These are phyloP conservation scores for Lasioglossum lativentre DNA, from an alignment of 2,888 invertebrate species.

Conservation along the genomic window DNA sequence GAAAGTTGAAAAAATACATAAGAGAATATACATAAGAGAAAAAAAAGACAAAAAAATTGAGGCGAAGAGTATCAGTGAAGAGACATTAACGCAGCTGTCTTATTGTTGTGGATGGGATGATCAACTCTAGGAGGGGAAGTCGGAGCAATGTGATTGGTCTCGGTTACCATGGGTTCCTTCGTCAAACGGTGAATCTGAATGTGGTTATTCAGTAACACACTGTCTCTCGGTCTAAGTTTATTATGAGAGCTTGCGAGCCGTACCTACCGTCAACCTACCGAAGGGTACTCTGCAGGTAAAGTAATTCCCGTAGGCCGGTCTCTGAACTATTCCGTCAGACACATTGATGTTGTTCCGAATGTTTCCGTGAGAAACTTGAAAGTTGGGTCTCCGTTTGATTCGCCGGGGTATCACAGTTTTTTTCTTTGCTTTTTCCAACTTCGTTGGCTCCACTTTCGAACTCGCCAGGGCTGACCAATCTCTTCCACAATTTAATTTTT, in stretches of 20 bases:
- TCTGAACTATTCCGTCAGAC: slow-evolving; percentile 71
- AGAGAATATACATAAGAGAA: slow-evolving; percentile 42
- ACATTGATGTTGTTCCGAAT: slow-evolving; percentile 24
- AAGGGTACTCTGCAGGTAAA: slow-evolving; percentile 85
- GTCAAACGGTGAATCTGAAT: slow-evolving; percentile 84
- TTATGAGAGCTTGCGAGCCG: slow-evolving; percentile 84
- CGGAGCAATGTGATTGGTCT: slow-evolving; percentile 83
- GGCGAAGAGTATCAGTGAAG: slow-evolving; percentile 79
- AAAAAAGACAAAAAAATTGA: slow-evolving; percentile 74
- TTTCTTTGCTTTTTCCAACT: not conserved
- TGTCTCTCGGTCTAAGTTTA: slow-evolving; percentile 84
- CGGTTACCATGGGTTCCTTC: slow-evolving; percentile 83
- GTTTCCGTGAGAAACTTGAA: slow-evolving; percentile 39
- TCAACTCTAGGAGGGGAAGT: slow-evolving; percentile 84
- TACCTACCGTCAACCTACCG: slow-evolving; percentile 83
- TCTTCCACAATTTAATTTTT: not conserved
- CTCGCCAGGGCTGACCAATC: not conserved
- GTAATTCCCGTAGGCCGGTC: slow-evolving; percentile 85
- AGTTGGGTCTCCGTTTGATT: not conserved
- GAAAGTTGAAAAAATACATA: slow-evolving; percentile 42
- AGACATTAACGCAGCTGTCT: slow-evolving; percentile 84
- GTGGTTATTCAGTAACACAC: slow-evolving; percentile 84
- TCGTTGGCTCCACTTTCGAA: not conserved
- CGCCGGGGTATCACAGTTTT: not conserved
- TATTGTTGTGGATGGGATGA: slow-evolving; percentile 84